Evolutionary conservation across 2,888 invertebrate genomes (phyloP).

Genomic region (Halocaridina rubra): DNA sequence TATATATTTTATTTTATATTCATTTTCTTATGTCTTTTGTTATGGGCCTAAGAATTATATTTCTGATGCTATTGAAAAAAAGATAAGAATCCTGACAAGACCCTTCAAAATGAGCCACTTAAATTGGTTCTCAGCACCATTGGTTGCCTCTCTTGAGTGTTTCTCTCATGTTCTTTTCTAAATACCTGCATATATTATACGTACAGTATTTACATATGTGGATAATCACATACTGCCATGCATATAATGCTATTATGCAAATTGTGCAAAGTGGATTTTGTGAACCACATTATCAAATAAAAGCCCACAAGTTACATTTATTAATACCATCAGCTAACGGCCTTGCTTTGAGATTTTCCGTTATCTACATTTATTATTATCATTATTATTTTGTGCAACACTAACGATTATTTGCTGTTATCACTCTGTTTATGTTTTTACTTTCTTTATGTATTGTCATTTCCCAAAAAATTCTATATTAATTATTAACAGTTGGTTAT

Average conservation of each 20-base stretch:
- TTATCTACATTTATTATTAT: slow-evolving; percentile 21
- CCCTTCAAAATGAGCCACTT: slow-evolving; percentile 49
- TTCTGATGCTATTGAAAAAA: background rate
- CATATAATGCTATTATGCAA: slow-evolving; percentile 42
- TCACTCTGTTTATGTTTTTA: slow-evolving; percentile 31
- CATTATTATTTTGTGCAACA: slow-evolving; percentile 39
- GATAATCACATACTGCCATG: slow-evolving; percentile 52
- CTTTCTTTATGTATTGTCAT: slow-evolving; percentile 41
- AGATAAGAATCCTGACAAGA: slow-evolving; percentile 42
- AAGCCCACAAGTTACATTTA: slow-evolving; percentile 49
- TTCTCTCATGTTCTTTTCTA: slow-evolving; percentile 55
- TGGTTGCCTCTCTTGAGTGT: slow-evolving; percentile 58
- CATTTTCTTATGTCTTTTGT: background rate
- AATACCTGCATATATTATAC: slow-evolving; percentile 37
- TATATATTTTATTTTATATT: background rate
- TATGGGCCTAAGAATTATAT: background rate
- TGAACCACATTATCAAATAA: slow-evolving; percentile 43
- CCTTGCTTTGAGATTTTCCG: slow-evolving; percentile 45
- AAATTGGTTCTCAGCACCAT: slow-evolving; percentile 63
- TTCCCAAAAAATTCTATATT: slow-evolving; percentile 16
- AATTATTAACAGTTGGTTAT: background rate
- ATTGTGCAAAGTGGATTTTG: slow-evolving; percentile 48
- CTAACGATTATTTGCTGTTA: slow-evolving; percentile 34
- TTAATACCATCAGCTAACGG: slow-evolving; percentile 54
- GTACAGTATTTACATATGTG: slow-evolving; percentile 19